phyloP scores from a whole-genome alignment of 1,140 invertebrate species.

The Drosophila rufa region DNA sequence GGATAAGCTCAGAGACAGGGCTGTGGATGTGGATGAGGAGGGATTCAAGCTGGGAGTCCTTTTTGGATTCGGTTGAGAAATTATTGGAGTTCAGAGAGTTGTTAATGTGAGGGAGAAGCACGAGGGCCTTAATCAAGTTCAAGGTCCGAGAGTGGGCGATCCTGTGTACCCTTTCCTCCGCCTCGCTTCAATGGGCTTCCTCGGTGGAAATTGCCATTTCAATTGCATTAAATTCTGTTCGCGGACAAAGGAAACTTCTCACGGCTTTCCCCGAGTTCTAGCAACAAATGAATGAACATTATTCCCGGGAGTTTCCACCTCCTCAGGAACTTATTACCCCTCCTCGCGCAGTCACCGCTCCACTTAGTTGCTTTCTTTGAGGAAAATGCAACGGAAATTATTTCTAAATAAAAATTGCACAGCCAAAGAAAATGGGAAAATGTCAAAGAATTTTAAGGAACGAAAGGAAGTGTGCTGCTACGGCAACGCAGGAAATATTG shows the following conservation, averaged over 20 bases:
- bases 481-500: constrained; percentile 6
- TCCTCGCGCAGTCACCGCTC: neutral
- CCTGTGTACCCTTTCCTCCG: neutral
- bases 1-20: constrained; percentile 1
- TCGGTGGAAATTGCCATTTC: constrained; percentile 10
- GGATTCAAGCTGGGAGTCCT: constrained; percentile 16
- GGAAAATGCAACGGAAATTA: constrained; percentile 50
- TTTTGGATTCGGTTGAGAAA: constrained; percentile 16
- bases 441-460: constrained; percentile 39
- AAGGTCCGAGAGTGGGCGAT: constrained; percentile 23
- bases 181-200: neutral
- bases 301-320: constrained; percentile 10
- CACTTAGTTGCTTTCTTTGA: constrained; percentile 1
- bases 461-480: neutral
- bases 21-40: constrained; percentile 22
- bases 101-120: constrained; percentile 3
- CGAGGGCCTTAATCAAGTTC: constrained; percentile 34
- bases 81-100: constrained; percentile 28
- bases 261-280: neutral
- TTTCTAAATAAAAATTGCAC: constrained; percentile 39
- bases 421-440: constrained; percentile 35
- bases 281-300: constrained; percentile 32
- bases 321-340: neutral
- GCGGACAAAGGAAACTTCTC: constrained; percentile 35
- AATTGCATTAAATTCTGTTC: constrained; percentile 29